phyloP scores from a whole-genome alignment of 2,113 vertebrate genomes.

The Tachysurus fulvidraco region DNA sequence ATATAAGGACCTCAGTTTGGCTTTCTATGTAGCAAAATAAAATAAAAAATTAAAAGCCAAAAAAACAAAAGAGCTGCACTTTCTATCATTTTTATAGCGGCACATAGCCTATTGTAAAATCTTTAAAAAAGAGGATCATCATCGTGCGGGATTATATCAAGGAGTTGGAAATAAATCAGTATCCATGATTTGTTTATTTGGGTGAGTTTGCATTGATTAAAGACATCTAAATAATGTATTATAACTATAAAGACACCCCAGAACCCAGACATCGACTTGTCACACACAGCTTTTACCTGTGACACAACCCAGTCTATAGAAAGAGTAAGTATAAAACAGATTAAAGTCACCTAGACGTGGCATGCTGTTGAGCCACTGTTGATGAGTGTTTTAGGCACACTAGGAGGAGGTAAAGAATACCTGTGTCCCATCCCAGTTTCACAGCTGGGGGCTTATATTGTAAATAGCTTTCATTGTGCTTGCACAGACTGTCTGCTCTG shows the following conservation, averaged over 20 bases:
- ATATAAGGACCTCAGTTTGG: no score
- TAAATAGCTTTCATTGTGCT: background rate
- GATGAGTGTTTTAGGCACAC: conserved; percentile 29
- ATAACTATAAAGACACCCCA: background rate
- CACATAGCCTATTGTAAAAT: background rate
- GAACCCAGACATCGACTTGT: background rate
- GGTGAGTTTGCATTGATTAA: background rate
- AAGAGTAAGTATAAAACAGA: background rate
- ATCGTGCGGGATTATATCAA: background rate
- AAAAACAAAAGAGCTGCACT: no score
- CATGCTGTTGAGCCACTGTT: conserved; percentile 1
- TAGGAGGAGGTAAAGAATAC: conserved; percentile 23
- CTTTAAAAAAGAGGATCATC: background rate
- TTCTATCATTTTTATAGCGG: no score
- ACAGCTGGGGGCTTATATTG: conserved; percentile 19
- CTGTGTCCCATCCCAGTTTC: conserved; percentile 5
- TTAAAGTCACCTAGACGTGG: background rate
- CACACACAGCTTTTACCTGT: background rate
- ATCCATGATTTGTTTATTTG: background rate
- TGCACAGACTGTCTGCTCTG: conserved; percentile 2
- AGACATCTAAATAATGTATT: background rate
- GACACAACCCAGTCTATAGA: background rate
- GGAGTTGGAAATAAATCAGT: background rate
- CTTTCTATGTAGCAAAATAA: no score
- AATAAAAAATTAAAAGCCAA: no score